Evolutionary conservation across 2,888 invertebrate genomes (phyloP).

Genomic region (Bhutanitis thaidina): DNA sequence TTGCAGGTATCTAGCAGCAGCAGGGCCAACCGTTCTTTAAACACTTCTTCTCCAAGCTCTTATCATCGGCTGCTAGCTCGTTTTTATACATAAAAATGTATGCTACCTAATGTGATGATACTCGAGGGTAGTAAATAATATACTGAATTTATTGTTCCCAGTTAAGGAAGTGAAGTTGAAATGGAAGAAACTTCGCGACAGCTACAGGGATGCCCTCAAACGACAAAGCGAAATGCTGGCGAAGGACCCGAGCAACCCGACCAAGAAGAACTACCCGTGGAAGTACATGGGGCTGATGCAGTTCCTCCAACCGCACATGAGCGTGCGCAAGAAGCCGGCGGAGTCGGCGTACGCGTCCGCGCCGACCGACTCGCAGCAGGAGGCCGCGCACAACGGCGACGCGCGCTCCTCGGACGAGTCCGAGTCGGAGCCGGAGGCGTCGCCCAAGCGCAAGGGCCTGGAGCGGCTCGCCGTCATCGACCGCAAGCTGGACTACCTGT

Average conservation of each 20-base stretch:
- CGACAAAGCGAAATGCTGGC: constrained; percentile 62
- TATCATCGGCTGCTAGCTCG: no score
- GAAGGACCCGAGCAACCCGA: constrained; percentile 38
- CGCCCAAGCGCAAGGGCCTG: constrained; percentile 40
- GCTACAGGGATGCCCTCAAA: constrained; percentile 71
- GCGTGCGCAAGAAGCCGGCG: constrained; percentile 54
- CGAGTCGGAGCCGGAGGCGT: constrained; percentile 36
- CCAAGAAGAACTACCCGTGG: constrained; percentile 61
- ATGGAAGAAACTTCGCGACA: constrained; percentile 72
- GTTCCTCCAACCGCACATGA: constrained; percentile 73
- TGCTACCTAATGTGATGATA: no score
- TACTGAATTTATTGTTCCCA: constrained; percentile 27
- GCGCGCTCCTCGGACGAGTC: constrained; percentile 36
- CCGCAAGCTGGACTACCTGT: constrained; percentile 54
- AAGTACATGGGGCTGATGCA: constrained; percentile 68
- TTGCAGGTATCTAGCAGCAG: no score
- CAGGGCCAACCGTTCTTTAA: no score
- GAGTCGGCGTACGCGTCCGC: constrained; percentile 35
- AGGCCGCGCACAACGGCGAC: constrained; percentile 34
- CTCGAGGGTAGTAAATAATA: no score
- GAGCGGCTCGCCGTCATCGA: constrained; percentile 49
- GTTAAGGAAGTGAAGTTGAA: constrained; percentile 70
- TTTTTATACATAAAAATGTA: no score
- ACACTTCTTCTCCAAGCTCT: no score
- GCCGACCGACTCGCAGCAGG: constrained; percentile 23